Base-by-base conservation (phyloP, 2,888 invertebrate genomes). In the Drosophila pseudotalamancana region DNA sequence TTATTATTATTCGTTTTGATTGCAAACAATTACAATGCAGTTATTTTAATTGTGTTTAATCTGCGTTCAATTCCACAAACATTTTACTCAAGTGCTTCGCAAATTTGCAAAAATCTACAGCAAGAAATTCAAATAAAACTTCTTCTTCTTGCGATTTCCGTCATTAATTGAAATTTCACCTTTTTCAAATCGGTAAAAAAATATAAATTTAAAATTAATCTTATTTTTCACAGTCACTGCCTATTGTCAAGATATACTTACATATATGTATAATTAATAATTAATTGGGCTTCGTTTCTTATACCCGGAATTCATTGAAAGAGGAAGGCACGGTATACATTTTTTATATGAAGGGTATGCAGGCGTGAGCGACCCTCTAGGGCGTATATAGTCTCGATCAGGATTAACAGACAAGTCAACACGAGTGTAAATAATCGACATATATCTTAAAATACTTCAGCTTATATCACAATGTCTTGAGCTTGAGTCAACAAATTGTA, bases 21-120 rank as follows among this genome's bases (percentile, higher is more conserved):
- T 68, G 60, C 71, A 46, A 46, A 46, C 74, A 79, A 59, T 67
- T 67, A 66, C 63, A 72, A 70, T 35, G 65, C 60, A 81, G 72
- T 76, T 64, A 72, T 75, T 75, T 68, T 65, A 70, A 80, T 80
- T 77, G 53, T 51, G 72, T 72, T 67, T 65, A 66, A 49, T 18
- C 62, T 50, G 46, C 40, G 31, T 40, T 40, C 34, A 12, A 29
- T 21, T 50, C 37, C 49, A 40, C 49, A 60, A 56, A 56, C 27
- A 66, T 45, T n/a, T 43, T 46, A 34, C 21, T 34, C 31, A 25
- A 37, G 23, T 23, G n/a, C 8, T 37, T 37, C 4, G 9, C 27
- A 25, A 49, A 14, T 14, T 9, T 9, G 8, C 11, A 6, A 49
- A 27, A 12, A 19, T 37, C 12, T n/a, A 16, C 4, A 14, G 31